phyloP scores from a whole-genome alignment of 1,140 invertebrate genomes.

The Carposina sasakii region DNA sequence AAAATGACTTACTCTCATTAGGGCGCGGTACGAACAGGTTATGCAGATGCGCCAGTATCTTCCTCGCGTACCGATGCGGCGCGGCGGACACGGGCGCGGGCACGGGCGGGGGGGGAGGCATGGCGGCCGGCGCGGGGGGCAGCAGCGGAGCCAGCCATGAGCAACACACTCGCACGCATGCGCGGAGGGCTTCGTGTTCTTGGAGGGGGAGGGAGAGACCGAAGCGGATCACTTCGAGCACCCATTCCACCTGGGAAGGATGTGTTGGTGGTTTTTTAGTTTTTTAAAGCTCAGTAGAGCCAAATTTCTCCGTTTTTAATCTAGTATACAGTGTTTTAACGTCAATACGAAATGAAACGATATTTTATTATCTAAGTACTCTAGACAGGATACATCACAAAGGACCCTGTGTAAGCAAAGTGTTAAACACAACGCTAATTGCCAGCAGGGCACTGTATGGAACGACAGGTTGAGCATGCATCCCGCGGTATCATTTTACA shows the following conservation, averaged over 20 bases:
- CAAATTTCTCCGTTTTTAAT: too few relatives aligned
- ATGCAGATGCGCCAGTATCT: slow-evolving; percentile 94
- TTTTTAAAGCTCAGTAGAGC: too few relatives aligned
- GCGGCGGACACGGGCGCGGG: slow-evolving; percentile 91
- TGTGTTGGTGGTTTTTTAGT: too few relatives aligned
- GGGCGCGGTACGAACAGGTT: slow-evolving; percentile 96
- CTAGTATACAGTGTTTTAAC: too few relatives aligned
- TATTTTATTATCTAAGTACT: too few relatives aligned
- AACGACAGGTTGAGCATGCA: too few relatives aligned
- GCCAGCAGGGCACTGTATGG: too few relatives aligned
- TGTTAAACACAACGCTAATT: too few relatives aligned
- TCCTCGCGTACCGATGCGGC: slow-evolving; percentile 92
- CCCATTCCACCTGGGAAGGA: slow-evolving; percentile 84
- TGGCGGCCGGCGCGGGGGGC: slow-evolving; percentile 85
- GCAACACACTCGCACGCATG: slow-evolving; percentile 97
- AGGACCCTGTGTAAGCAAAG: too few relatives aligned
- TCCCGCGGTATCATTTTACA: too few relatives aligned
- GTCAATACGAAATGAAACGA: too few relatives aligned
- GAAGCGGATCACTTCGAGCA: slow-evolving; percentile 94
- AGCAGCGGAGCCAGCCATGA: slow-evolving; percentile 95
- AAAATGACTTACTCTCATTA: slow-evolving; percentile 84
- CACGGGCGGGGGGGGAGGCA: slow-evolving; percentile 84
- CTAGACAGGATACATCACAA: too few relatives aligned
- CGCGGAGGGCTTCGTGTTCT: slow-evolving; percentile 95
- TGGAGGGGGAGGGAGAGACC: slow-evolving; percentile 89